Conservation (phyloP, 1,140 invertebrate species). For the Platorchestia sp. region DNA sequence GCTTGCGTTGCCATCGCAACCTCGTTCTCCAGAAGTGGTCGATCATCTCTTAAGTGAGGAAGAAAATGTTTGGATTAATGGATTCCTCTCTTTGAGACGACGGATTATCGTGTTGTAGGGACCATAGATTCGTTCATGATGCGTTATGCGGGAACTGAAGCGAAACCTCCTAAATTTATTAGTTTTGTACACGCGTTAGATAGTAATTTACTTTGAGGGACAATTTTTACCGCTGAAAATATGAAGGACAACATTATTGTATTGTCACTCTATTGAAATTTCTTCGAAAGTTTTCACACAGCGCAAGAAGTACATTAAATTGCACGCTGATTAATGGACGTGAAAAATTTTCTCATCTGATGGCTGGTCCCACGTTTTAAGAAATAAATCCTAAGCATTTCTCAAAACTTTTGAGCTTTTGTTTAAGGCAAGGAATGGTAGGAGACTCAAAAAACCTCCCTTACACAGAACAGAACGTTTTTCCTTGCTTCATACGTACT, state of each 20-base stretch:
- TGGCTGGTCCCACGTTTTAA: no score
- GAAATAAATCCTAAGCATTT: no score
- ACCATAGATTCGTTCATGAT: background rate
- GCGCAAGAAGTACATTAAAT: no score
- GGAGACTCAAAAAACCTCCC: no score
- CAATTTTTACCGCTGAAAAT: background rate
- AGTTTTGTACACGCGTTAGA: background rate
- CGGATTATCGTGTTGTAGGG: background rate
- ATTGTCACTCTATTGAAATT: background rate
- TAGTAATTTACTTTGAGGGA: background rate
- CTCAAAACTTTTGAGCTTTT: no score
- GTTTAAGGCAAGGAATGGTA: no score
- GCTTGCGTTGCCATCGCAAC: background rate
- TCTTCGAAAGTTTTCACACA: background rate
- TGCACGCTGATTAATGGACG: no score
- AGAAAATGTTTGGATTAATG: background rate
- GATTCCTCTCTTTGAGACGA: background rate
- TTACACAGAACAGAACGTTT: no score
- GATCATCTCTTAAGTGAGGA: background rate
- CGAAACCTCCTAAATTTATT: background rate
- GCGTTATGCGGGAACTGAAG: background rate
- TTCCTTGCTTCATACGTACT: no score
- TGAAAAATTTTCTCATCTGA: no score
- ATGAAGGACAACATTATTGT: background rate
- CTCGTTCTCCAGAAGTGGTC: background rate